A percentile compares a stretch with the other conserved stretches of the same genome.
Conservation (phyloP, 2,888 invertebrate genomes). For the Sipha maydis region DNA sequence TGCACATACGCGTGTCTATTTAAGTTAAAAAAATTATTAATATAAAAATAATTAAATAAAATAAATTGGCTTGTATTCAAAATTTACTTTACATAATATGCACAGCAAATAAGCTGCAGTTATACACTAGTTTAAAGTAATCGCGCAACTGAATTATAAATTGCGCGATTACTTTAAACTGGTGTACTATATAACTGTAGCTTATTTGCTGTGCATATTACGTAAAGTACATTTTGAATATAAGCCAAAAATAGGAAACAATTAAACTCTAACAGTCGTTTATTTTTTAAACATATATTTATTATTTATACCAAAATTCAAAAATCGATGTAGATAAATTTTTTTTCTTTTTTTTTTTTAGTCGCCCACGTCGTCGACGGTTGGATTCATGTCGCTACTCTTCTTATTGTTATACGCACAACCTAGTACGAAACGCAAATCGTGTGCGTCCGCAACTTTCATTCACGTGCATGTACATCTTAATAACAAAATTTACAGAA, state of each 20-base stretch:
- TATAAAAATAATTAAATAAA: no score
- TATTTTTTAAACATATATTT: not conserved
- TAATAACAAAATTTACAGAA: not conserved
- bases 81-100: no score
- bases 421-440: not conserved
- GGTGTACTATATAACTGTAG: not conserved
- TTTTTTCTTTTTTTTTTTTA: not conserved
- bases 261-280: not conserved
- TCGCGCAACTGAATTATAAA: not conserved
- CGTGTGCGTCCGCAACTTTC: not conserved
- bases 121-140: no score
- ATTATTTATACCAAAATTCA: slow-evolving; percentile 5
- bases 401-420: not conserved
- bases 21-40: no score
- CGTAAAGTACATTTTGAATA: slow-evolving; percentile 14
- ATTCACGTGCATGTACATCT: not conserved
- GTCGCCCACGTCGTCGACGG: slow-evolving; percentile 30
- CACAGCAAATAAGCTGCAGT: no score
- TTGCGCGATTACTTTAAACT: not conserved
- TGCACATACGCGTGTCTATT: no score
- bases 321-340: slow-evolving; percentile 8
- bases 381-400: slow-evolving; percentile 7
- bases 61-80: no score
- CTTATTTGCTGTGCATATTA: not conserved
- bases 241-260: slow-evolving; percentile 33